Conservation (phyloP, 2,113 vertebrate species). For the Mionectes macconnelli region DNA sequence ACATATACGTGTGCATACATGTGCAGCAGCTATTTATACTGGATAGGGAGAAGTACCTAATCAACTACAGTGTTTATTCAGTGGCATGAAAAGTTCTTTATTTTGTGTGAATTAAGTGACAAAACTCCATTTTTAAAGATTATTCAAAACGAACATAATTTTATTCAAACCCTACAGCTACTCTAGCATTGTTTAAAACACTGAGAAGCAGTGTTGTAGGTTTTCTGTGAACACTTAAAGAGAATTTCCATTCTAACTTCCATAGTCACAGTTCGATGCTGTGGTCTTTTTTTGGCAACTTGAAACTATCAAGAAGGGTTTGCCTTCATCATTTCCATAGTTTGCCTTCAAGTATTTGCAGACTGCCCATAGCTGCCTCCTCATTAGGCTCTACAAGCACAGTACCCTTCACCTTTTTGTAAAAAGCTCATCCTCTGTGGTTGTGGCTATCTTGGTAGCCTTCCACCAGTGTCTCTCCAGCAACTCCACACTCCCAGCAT, state of each 20-base stretch:
- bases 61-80: neutral
- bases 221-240: neutral
- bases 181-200: neutral
- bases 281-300: neutral
- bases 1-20: neutral
- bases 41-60: conserved; percentile 35
- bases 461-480: neutral
- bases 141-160: neutral
- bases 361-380: neutral
- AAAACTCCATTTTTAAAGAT: neutral
- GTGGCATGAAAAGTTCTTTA: neutral
- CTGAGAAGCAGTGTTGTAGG: neutral
- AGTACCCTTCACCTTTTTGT: neutral
- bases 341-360: neutral
- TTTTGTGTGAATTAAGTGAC: neutral
- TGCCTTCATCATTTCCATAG: neutral
- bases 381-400: neutral
- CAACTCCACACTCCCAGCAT: neutral
- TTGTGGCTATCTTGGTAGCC: neutral
- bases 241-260: neutral
- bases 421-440: neutral
- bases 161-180: neutral
- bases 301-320: neutral
- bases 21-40: conserved; percentile 26
- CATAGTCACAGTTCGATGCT: neutral